Evolutionary conservation across 2,888 invertebrate species (phyloP).

Genomic region (Gibbula magus): DNA sequence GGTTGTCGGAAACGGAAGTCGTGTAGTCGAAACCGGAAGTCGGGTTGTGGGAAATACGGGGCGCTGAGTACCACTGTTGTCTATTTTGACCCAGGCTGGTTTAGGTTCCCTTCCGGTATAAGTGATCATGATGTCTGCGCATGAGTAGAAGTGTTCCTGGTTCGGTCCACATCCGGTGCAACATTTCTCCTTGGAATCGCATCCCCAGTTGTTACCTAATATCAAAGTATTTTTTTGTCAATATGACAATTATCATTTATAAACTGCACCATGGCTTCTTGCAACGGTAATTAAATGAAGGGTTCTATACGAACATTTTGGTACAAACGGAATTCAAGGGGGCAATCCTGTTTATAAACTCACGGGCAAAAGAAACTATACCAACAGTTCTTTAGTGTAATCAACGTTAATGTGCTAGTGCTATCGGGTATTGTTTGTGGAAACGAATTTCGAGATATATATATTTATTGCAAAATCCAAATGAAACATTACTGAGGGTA

Average conservation of each 20-base stretch:
- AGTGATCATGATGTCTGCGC: slow-evolving; percentile 16
- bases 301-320: too few relatives aligned
- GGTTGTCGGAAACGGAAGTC: not conserved
- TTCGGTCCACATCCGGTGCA: slow-evolving; percentile 1
- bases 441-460: too few relatives aligned
- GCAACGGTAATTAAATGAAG: not conserved
- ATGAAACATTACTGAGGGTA: too few relatives aligned
- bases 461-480: too few relatives aligned
- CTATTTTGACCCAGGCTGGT: not conserved
- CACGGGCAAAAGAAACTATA: not conserved
- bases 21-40: not conserved
- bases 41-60: not conserved
- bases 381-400: not conserved
- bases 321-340: too few relatives aligned
- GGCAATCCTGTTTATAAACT: not conserved
- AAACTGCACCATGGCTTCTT: not conserved
- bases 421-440: too few relatives aligned
- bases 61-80: not conserved
- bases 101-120: not conserved
- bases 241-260: not conserved
- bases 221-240: too few relatives aligned
- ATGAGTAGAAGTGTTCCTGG: slow-evolving; percentile 13
- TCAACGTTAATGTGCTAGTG: too few relatives aligned
- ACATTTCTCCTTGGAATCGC: not conserved
- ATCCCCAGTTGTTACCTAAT: slow-evolving; percentile 5